Base-by-base conservation (phyloP, 2,888 invertebrate species). In the Colletes collaris region DNA sequence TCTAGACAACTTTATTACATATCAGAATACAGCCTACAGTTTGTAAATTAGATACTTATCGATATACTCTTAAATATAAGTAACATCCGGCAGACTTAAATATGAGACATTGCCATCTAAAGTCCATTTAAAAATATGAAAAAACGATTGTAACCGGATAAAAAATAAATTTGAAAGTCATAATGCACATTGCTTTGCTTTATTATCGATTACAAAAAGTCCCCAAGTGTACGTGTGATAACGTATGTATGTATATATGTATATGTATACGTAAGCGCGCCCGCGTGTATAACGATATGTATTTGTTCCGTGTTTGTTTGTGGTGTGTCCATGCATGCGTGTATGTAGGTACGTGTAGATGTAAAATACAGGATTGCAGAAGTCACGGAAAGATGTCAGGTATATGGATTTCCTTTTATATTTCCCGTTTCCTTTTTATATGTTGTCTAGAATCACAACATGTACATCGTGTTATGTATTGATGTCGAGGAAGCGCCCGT, bases 1-100 rank as follows among this genome's bases (percentile, higher is more conserved):
- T 90, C 90, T 91, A 91, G 89, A 91, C 91, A 91, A 89, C 90
- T 92, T 92, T 91, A 91, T 92, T 91, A 91, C 90, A 90, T 91
- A 89, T 91, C 89, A 91, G 90, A 91, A 89, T 92, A 91, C 91
- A 91, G 89, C 87, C 91, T 91, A 91, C 90, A 90, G 89, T 89
- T 91, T 87, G 90, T 91, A 90, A 89, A 90, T 90, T 89, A 90
- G 87, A 86, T 89, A 88, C 88, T 88, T 91, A 89, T 89, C 86
- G 85, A 90, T 91, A 90, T 91, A 90, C 87, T 90, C 91, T 91
- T 91, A 90, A 91, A 90, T 91, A 89, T 90, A 91, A 88, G 87
- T 91, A 91, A 91, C 90, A 91, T 91, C 86, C 86, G 89, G 89
- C 89, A 90, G 89, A 83, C 87, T 87, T 87, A 89, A 91, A 89